Evolutionary conservation across 2,113 vertebrate genomes (phyloP).

Genomic region (Sorex araneus): DNA sequence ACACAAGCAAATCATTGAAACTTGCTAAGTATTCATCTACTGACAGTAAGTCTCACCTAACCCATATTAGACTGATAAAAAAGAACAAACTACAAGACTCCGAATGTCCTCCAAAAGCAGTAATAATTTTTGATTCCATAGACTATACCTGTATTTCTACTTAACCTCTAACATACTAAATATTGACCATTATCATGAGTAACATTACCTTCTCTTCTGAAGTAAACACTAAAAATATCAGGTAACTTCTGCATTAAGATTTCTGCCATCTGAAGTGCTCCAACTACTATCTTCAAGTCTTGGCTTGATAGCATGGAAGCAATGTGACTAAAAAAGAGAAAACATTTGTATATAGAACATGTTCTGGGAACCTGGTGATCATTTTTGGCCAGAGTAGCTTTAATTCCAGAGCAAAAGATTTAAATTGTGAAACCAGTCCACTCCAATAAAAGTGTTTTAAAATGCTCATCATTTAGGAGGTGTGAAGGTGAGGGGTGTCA

Average conservation of each 20-base stretch:
- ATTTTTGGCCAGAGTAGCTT: constrained; percentile 46
- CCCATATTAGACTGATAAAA: not conserved
- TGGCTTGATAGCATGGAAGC: constrained; percentile 99
- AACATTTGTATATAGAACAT: constrained; percentile 62
- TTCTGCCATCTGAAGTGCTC: constrained; percentile 99
- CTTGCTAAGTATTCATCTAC: not conserved
- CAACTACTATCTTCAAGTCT: constrained; percentile 99
- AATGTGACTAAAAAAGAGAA: constrained; percentile 95
- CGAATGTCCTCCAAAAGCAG: not conserved
- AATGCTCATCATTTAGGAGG: not conserved
- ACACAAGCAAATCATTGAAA: not conserved
- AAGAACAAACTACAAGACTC: not conserved
- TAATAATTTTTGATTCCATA: not conserved
- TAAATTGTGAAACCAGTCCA: not conserved
- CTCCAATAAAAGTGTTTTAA: not conserved
- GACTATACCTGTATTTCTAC: not conserved
- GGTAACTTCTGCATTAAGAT: constrained; percentile 99
- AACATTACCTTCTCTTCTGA: constrained; percentile 98
- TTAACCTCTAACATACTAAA: constrained; percentile 15
- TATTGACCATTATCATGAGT: not conserved
- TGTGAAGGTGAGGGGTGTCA: too few species aligned
- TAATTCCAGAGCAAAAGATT: constrained; percentile 50
- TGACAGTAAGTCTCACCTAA: not conserved
- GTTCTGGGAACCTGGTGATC: constrained; percentile 23
- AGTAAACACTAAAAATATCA: constrained; percentile 99